A percentile compares a stretch with the other conserved stretches of the same genome.
Evolutionary conservation across 2,113 vertebrate species (phyloP).

Genomic region (Anolis sagrei): DNA sequence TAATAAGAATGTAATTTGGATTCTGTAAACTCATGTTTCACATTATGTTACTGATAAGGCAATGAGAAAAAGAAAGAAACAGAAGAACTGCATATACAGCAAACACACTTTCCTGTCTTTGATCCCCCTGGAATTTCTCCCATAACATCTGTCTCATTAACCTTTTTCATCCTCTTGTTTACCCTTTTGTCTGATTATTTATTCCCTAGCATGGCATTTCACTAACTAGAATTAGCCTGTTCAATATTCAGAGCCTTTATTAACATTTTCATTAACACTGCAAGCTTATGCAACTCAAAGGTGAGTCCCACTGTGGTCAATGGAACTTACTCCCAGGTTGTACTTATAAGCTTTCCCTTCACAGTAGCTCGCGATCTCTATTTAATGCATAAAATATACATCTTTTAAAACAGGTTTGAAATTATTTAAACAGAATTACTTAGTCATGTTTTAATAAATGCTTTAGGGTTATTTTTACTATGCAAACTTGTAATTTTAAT

Average conservation of each 20-base stretch:
- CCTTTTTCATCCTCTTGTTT: background rate
- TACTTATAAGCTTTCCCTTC: background rate
- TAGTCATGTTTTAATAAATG: too few relatives aligned
- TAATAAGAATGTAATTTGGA: background rate
- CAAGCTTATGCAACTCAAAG: background rate
- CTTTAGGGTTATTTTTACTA: too few relatives aligned
- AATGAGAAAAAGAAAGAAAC: background rate
- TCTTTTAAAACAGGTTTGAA: too few relatives aligned
- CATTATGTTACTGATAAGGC: background rate
- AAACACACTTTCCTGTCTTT: background rate
- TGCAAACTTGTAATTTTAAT: too few relatives aligned
- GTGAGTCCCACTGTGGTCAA: background rate
- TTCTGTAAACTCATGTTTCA: background rate
- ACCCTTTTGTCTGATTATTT: conserved; percentile 2
- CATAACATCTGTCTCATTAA: background rate
- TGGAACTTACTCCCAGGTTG: background rate
- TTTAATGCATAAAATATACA: background rate
- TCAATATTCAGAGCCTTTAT: conserved; percentile 13
- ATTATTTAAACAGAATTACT: too few relatives aligned
- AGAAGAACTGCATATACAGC: background rate
- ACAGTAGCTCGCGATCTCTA: background rate
- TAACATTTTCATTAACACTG: conserved; percentile 3
- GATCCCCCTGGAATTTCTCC: conserved; percentile 8
- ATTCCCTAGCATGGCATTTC: background rate
- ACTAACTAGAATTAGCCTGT: background rate